These are phyloP conservation scores for Euplexia lucipara DNA, from an alignment of 2,888 invertebrate species.

Conservation along the genomic window DNA sequence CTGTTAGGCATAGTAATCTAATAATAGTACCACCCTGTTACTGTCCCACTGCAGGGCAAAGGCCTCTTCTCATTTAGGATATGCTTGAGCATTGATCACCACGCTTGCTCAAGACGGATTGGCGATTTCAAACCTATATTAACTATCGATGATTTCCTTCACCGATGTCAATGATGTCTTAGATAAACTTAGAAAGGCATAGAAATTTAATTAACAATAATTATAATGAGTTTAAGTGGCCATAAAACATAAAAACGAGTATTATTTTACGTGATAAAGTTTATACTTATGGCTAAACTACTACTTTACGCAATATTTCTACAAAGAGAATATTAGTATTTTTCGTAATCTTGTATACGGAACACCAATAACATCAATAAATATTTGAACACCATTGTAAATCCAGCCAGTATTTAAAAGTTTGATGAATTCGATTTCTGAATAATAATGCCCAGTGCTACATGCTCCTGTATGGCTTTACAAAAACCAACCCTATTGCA, in stretches of 20 bases:
- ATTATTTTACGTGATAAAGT: neutral
- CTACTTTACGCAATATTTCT: neutral
- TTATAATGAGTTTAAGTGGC: neutral
- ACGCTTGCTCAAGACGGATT: no score
- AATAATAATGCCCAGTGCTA: constrained; percentile 28
- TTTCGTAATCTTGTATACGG: constrained; percentile 10
- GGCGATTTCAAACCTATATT: no score
- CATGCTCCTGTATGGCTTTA: neutral
- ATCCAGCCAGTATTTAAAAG: constrained; percentile 44
- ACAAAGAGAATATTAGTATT: neutral
- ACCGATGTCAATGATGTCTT: no score
- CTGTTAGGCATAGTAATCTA: neutral
- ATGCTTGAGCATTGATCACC: no score
- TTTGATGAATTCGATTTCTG: constrained; percentile 49
- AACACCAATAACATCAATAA: constrained; percentile 22
- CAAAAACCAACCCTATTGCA: constrained; percentile 13
- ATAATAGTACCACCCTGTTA: no score
- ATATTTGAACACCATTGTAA: constrained; percentile 18
- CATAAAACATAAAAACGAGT: neutral
- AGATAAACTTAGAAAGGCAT: no score
- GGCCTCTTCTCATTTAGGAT: no score
- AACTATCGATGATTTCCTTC: no score
- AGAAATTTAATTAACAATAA: neutral
- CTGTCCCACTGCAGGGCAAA: no score
- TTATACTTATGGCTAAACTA: neutral